phyloP scores from a whole-genome alignment of 1,140 invertebrate genomes.

The Linepithema humile region DNA sequence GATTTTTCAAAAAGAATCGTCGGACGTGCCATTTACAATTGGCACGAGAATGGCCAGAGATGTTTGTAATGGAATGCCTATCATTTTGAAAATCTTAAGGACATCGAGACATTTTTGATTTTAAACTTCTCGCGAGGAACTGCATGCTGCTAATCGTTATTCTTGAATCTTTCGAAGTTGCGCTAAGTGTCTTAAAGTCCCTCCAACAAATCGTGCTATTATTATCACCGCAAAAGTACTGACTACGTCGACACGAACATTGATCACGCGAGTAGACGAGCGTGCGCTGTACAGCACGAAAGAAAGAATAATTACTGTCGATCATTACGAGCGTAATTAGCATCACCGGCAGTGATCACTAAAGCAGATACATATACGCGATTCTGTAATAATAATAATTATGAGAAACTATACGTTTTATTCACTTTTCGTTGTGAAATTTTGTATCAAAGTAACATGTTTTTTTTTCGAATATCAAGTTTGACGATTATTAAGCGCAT shows the following conservation, averaged over 20 bases:
- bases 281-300: conserved; percentile 10
- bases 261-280: conserved; percentile 45
- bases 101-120: not conserved
- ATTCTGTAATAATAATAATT: not conserved
- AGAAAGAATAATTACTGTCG: conserved; percentile 50
- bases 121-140: not conserved
- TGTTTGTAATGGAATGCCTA: not conserved
- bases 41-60: not conserved
- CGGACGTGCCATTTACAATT: not conserved
- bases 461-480: not conserved
- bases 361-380: not conserved
- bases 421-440: not conserved
- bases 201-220: conserved; percentile 7
- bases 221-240: conserved; percentile 42
- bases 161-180: conserved; percentile 4
- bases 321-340: conserved; percentile 47
- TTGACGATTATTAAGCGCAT: not conserved
- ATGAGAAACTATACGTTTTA: not conserved
- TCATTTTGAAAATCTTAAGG: not conserved
- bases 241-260: conserved; percentile 40
- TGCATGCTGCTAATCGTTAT: not conserved
- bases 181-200: not conserved
- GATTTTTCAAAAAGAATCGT: not conserved
- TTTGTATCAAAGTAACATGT: not conserved
- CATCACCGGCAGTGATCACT: conserved; percentile 2